Evolutionary conservation across 2,888 invertebrate species (phyloP), one percentile per base, ranked within the genome.

Genomic region (Agonopterix arenella): DNA sequence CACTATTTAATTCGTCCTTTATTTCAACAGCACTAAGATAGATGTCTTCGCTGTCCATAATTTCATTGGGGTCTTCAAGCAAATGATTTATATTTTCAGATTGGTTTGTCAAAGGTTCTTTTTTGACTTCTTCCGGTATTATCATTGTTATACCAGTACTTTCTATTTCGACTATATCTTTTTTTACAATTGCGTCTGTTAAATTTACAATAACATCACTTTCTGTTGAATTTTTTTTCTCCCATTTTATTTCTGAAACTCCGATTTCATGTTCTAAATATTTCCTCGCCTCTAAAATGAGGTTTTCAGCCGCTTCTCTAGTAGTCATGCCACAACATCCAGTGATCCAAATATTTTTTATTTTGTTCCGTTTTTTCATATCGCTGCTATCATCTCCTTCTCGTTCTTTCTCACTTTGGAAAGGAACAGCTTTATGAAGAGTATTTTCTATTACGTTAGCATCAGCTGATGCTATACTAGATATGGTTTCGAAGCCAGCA

Each of bases 251-350:
- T 60, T 92, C 91, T 13, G 88, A 86, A 4, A 94, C 89, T 2
- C 95, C 95, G 57, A 96, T 91, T 83, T 96, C 95, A 61, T 91
- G 90, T 78, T 94, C 89, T 36, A 93, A 80, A 80, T 91, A 91
- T 60, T 90, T 89, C 67, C 96, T 92, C 28, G 98, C 97, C 80
- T 97, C 96, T 11, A 84, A 70, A 13, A 97, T 93, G 13, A 98
- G 88, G 58, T 95, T 88, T 53, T 90, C 80, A 3, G 98, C 96
- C 4, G 97, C 97, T 80, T 97, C 94, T 50, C 89, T 90, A 49
- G 95, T 94, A 1, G 96, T 96, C 60, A 97, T 76, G 37, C 96
- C 96, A 61, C 93, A 91, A 71, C 91, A 92, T 11, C 97, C 96
- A 1, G 94, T 95, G 10, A 97, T 92, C 91, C 94, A 96, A 53